phyloP scores from a whole-genome alignment of 2,888 invertebrate species.

The Thymelicus acteon region DNA sequence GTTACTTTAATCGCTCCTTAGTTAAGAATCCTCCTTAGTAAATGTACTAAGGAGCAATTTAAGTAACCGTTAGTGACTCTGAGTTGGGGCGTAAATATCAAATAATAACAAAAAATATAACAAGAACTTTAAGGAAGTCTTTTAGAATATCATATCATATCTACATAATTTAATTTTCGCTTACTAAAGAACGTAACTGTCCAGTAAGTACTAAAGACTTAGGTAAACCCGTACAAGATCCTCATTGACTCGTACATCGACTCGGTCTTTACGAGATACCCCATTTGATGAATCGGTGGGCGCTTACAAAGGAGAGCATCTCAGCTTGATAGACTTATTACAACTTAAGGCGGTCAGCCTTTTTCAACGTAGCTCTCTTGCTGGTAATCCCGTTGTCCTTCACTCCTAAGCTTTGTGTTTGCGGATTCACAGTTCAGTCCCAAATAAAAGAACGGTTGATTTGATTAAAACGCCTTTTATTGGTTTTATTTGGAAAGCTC shows the following conservation, averaged over 20 bases:
- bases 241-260: constrained; percentile 1
- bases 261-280: constrained; percentile 10
- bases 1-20: no score
- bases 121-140: no score
- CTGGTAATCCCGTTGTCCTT: constrained; percentile 29
- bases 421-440: constrained; percentile 8
- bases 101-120: no score
- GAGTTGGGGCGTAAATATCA: no score
- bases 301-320: constrained; percentile 23
- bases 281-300: constrained; percentile 23
- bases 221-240: not conserved
- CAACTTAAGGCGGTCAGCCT: constrained; percentile 19
- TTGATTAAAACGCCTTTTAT: not conserved
- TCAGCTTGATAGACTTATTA: constrained; percentile 26
- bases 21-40: no score
- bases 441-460: not conserved
- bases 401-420: constrained; percentile 12
- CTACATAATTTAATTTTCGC: no score
- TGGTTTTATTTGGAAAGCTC: not conserved
- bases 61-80: no score
- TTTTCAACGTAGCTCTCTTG: constrained; percentile 24
- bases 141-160: no score
- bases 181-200: not conserved
- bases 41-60: no score
- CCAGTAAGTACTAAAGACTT: not conserved